These are phyloP conservation scores for Brevipalpus yothersi DNA, from an alignment of 1,140 invertebrate genomes.

Conservation along the genomic window DNA sequence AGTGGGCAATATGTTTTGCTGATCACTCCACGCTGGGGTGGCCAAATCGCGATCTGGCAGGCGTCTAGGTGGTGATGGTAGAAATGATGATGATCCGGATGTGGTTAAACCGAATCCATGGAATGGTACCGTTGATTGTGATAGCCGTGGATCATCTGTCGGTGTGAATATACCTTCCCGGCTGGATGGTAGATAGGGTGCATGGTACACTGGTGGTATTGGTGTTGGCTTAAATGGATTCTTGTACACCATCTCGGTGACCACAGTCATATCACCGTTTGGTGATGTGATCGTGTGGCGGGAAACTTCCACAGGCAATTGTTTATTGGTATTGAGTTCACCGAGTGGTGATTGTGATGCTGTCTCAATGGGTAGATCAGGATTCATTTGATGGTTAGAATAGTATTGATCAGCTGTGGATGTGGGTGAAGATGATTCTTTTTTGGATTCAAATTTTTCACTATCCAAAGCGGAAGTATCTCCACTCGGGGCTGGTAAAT, in stretches of 20 bases:
- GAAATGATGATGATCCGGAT: background rate
- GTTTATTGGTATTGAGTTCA: background rate
- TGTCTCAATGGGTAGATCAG: too few relatives aligned
- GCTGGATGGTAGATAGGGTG: background rate
- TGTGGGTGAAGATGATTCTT: too few relatives aligned
- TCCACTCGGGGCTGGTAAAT: too few relatives aligned
- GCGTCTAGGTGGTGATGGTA: background rate
- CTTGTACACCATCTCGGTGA: conserved; percentile 6
- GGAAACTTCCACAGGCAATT: background rate
- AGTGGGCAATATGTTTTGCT: background rate
- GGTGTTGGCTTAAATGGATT: conserved; percentile 2
- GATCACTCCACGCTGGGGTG: background rate
- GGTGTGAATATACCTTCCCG: background rate
- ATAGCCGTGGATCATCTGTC: background rate
- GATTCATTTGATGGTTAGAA: too few relatives aligned
- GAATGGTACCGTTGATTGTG: background rate
- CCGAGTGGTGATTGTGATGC: too few relatives aligned
- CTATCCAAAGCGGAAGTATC: too few relatives aligned
- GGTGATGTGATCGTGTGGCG: background rate
- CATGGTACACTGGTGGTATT: background rate
- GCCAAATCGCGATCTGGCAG: background rate
- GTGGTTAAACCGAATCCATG: background rate
- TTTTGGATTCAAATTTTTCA: too few relatives aligned
- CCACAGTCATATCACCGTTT: background rate
- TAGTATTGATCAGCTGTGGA: too few relatives aligned